Evolutionary conservation across 1,140 invertebrate species (phyloP), one percentile per base, ranked within the genome.

Genomic region (Diabrotica virgifera): DNA sequence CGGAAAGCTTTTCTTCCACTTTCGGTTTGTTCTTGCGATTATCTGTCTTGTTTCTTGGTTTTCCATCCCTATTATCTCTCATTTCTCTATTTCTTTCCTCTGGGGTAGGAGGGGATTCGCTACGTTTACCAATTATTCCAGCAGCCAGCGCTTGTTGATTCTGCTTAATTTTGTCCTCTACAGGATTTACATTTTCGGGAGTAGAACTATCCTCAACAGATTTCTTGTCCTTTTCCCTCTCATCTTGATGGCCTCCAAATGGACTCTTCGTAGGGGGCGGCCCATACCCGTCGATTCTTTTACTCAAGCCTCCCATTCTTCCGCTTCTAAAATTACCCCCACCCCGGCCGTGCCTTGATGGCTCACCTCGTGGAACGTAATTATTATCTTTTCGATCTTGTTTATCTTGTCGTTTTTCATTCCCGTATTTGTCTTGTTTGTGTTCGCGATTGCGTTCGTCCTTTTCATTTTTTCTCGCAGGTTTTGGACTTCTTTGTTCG

Each of bases 321-420:
- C 83, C 74, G 5, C 83, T 76, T 51, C 87, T 87, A 63, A 88
- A 87, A 52, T 88, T 82, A 52, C 89, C 89, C 11, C 81, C 85
- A 60, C 89, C 89, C 52, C 90, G 82, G 36, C 90, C 91, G 37
- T 89, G 85, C 60, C 90, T 81, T 5, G 91, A 93, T 0, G 91
- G 92, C 76, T 94, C 91, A 5, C 92, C 92, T 11, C 90, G 84
- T 0, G 91, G 92, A 9, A 90, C 87, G 80, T 93, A 92, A 58
- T 58, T 54, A 64, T 38, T 53, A 5, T 67, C 69, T 63, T 54
- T 70, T 52, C 85, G 86, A 68, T 85, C 84, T 4, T 81, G 78
- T 65, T 75, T 82, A 2, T 79, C 77, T 50, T 65, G 79, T 72
- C 81, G 82, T 5, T 80, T 78, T 35, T 75, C 71, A 52, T 64